Percentiles rank a stretch among this genome's conserved stretches.
phyloP scores from a whole-genome alignment of 2,888 invertebrate species.

The Trilocha varians region DNA sequence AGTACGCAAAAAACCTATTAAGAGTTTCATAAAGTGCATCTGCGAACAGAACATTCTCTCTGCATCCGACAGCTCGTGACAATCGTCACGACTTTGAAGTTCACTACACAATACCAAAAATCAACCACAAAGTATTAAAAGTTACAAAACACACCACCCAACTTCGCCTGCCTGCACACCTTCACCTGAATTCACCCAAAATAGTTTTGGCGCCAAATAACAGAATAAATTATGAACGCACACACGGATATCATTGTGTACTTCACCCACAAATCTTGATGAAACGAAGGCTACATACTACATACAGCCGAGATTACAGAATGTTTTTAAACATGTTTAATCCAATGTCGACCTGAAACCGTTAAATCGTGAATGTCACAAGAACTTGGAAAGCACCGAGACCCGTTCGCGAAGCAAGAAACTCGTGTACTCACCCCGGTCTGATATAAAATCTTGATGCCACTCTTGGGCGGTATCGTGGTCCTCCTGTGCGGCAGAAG shows the following conservation, averaged over 20 bases:
- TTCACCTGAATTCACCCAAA: slow-evolving; percentile 2
- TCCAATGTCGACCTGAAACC: slow-evolving; percentile 3
- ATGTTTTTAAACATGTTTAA: slow-evolving; percentile 2
- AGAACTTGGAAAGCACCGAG: slow-evolving; percentile 5
- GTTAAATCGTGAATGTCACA: slow-evolving; percentile 5
- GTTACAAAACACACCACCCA: no score
- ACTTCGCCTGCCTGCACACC: background rate
- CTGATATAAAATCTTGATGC: slow-evolving; percentile 80
- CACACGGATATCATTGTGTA: background rate
- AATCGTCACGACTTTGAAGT: slow-evolving; percentile 32
- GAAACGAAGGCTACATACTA: background rate
- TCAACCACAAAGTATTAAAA: background rate
- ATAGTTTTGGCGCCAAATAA: slow-evolving; percentile 7
- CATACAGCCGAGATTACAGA: slow-evolving; percentile 2
- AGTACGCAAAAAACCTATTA: background rate
- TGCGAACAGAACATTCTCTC: slow-evolving; percentile 18
- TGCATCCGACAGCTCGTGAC: slow-evolving; percentile 24
- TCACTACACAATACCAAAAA: slow-evolving; percentile 17
- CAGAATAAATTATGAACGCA: slow-evolving; percentile 4
- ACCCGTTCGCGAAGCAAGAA: background rate
- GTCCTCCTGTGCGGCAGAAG: slow-evolving; percentile 65
- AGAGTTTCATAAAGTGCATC: slow-evolving; percentile 8
- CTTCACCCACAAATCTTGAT: background rate
- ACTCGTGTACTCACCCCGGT: slow-evolving; percentile 76
- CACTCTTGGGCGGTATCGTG: slow-evolving; percentile 58